Base-by-base conservation (phyloP, 1,140 invertebrate species). In the Polypedilum vanderplanki region DNA sequence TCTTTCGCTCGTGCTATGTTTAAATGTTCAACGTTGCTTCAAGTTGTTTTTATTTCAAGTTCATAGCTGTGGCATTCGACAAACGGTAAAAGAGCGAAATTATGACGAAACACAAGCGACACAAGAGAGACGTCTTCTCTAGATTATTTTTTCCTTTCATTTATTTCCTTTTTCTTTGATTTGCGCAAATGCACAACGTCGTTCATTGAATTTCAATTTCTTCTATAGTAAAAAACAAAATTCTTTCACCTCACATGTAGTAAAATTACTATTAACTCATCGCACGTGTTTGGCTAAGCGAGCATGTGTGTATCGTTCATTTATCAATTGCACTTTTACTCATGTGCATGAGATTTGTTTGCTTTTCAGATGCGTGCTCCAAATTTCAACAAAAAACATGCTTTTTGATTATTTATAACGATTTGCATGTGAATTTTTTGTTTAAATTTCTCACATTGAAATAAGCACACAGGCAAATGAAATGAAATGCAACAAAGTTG, bases 251-350 rank as follows among this genome's bases (percentile, higher is more conserved):
- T 46, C 41, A 4, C 46, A 57, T 57, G 3, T 12, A n/a, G 10
- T 15, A 46, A 33, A 33, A 33, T 33, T 33, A 5, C 24, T 33
- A 33, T 33, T 33, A 33, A 33, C 46, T n/a, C 12, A 57, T n/a
- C 12, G 46, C 46, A 57, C 46, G 46, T 57, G 46, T 57, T 57
- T 57, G 9, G 8, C n/a, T n/a, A 57, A 57, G 10, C 46, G 12
- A 15, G 46, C 46, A 57, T 57, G n/a, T 57, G 46, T 57, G 46
- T n/a, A n/a, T 57, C 46, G 12, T n/a, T 57, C 46, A 57, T 57
- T 15, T n/a, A 57, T 33, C 46, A 57, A 57, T 57, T 57, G 46
- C 46, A 57, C 3, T 15, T 33, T 33, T n/a, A 12, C 46, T 15
- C 46, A 12, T 57, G 12, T 57, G 46, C 12, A 12, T 57, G 46